A percentile compares a stretch with the other conserved stretches of the same genome.
Evolutionary conservation across 1,140 invertebrate genomes (phyloP).

Genomic region (Bombus soroeensis): DNA sequence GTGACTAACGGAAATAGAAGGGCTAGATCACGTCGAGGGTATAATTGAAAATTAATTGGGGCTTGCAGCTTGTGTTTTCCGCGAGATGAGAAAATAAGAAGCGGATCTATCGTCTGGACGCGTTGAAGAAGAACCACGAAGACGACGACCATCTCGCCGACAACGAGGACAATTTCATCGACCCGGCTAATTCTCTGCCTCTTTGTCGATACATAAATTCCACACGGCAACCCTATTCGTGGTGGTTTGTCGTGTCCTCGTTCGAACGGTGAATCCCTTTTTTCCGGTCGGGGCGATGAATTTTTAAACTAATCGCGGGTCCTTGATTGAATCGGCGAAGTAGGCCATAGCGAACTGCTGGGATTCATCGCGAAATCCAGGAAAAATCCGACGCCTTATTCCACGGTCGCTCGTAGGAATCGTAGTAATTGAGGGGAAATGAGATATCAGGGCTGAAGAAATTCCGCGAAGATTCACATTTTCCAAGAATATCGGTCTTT

Average conservation of each 20-base stretch:
- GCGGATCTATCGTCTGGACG: too few species aligned
- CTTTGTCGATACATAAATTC: constrained; percentile 20
- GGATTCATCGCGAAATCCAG: neutral
- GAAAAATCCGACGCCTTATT: neutral
- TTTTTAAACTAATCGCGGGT: constrained; percentile 28
- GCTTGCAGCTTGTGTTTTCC: constrained; percentile 13
- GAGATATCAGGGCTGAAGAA: constrained; percentile 5
- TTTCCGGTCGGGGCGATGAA: constrained; percentile 22
- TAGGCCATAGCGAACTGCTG: neutral
- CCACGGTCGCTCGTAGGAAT: neutral
- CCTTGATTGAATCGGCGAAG: constrained; percentile 3
- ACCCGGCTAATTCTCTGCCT: constrained; percentile 16
- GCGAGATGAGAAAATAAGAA: constrained; percentile 24
- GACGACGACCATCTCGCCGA: neutral
- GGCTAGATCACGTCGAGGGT: constrained; percentile 32
- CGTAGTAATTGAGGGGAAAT: constrained; percentile 22
- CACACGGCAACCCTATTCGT: neutral
- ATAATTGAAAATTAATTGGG: constrained; percentile 67
- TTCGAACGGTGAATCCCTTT: neutral
- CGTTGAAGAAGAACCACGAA: neutral
- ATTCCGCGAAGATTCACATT: neutral
- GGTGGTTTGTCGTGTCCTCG: neutral
- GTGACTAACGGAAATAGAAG: constrained; percentile 60
- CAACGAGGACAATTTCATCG: constrained; percentile 31
- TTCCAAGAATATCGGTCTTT: neutral